A percentile compares a stretch with the other conserved stretches of the same genome.
Evolutionary conservation across 2,797 vertebrate genomes (phyloP).

Genomic region (Gymnocypris eckloni): DNA sequence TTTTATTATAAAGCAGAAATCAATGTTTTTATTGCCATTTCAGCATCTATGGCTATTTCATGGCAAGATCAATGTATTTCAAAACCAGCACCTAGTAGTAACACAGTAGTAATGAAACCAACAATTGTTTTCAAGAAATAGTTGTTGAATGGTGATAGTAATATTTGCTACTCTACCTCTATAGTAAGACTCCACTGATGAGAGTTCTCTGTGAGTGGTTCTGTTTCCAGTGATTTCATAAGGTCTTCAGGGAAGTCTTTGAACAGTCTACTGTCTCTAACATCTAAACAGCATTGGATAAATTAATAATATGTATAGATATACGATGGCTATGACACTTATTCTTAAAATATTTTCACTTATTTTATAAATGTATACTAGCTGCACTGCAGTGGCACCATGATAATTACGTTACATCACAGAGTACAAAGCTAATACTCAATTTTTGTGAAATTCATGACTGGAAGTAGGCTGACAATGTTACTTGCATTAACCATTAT

Average conservation of each 20-base stretch:
- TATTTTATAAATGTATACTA: background rate
- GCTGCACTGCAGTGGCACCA: background rate
- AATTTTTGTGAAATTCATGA: background rate
- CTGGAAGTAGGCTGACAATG: background rate
- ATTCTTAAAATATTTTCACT: background rate
- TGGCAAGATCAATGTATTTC: background rate
- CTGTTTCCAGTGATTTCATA: slow-evolving; percentile 74
- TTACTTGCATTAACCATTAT: background rate
- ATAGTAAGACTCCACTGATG: slow-evolving; percentile 86
- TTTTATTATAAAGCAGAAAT: background rate
- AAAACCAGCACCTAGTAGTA: background rate
- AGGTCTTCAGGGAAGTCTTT: slow-evolving; percentile 81
- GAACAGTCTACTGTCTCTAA: slow-evolving; percentile 82
- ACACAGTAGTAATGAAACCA: background rate
- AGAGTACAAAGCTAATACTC: background rate
- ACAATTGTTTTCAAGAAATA: too few relatives aligned
- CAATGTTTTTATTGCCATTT: background rate
- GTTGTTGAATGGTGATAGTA: background rate
- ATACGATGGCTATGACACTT: background rate
- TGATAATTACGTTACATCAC: background rate
- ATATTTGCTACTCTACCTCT: slow-evolving; percentile 74
- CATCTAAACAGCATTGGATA: slow-evolving; percentile 68
- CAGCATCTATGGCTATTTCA: background rate
- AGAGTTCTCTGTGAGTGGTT: slow-evolving; percentile 86
- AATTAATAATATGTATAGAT: background rate